Percentiles rank a stretch among this genome's conserved stretches.
phyloP scores from a whole-genome alignment of 1,140 invertebrate genomes.

The Mylabris phalerata region DNA sequence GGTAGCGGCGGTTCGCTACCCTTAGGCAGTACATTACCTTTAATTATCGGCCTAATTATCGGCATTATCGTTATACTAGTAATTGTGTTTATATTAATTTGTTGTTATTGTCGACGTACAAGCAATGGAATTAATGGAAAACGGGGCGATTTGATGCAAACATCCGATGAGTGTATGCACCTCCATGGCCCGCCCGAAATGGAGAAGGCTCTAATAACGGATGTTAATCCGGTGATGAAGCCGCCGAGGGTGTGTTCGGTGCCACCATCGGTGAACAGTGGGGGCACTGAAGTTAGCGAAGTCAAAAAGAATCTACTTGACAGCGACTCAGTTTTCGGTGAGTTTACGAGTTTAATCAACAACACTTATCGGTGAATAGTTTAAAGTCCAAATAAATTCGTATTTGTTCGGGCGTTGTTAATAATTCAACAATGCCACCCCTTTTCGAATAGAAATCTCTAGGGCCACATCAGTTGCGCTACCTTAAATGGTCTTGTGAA shows the following conservation, averaged over 20 bases:
- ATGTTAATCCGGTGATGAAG: constrained; percentile 74
- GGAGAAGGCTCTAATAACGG: constrained; percentile 71
- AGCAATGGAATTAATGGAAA: constrained; percentile 39
- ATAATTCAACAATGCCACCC: too few relatives aligned
- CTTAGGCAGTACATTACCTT: constrained; percentile 35
- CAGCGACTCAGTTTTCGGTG: constrained; percentile 42
- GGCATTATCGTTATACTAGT: constrained; percentile 51
- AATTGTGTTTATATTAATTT: constrained; percentile 55
- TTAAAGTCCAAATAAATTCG: too few relatives aligned
- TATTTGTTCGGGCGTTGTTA: too few relatives aligned
- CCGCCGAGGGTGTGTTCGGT: constrained; percentile 65
- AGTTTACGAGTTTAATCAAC: background rate
- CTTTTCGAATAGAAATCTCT: too few relatives aligned
- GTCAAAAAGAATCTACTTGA: constrained; percentile 70
- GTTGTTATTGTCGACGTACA: constrained; percentile 58
- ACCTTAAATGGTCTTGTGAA: too few relatives aligned
- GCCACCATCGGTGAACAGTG: constrained; percentile 57
- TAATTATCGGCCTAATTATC: constrained; percentile 45
- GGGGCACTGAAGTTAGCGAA: constrained; percentile 69
- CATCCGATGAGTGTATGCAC: constrained; percentile 52
- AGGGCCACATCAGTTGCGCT: too few relatives aligned
- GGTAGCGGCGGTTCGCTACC: constrained; percentile 40
- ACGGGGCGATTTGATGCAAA: constrained; percentile 44
- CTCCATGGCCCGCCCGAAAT: constrained; percentile 60
- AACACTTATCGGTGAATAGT: too few relatives aligned